phyloP scores from a whole-genome alignment of 2,113 vertebrate genomes.

The Asarcornis scutulata region DNA sequence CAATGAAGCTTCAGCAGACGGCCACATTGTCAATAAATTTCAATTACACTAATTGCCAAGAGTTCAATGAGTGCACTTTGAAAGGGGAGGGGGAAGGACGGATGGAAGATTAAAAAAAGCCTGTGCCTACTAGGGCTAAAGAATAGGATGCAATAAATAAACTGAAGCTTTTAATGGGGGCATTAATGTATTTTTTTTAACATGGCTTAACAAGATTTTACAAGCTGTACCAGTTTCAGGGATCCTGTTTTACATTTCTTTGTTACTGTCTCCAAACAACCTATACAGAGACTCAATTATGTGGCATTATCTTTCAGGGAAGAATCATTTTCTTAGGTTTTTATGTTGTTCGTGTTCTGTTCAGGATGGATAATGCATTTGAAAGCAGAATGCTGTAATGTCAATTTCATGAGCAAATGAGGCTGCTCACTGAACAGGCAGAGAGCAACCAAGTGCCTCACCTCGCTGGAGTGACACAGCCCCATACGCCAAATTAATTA shows the following conservation, averaged over 20 bases:
- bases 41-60: slow-evolving; percentile 97
- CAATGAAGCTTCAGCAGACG: slow-evolving; percentile 87
- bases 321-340: slow-evolving; percentile 74
- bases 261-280: slow-evolving; percentile 79
- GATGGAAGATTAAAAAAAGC: slow-evolving; percentile 70
- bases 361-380: slow-evolving; percentile 67
- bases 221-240: slow-evolving; percentile 80
- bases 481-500: neutral
- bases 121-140: slow-evolving; percentile 71
- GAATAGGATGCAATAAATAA: slow-evolving; percentile 80
- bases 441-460: neutral
- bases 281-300: slow-evolving; percentile 78
- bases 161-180: slow-evolving; percentile 83
- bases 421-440: slow-evolving; percentile 9
- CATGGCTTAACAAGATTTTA: slow-evolving; percentile 83
- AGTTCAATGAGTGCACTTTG: slow-evolving; percentile 89
- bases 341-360: slow-evolving; percentile 57
- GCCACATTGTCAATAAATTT: slow-evolving; percentile 95
- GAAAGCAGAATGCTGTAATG: slow-evolving; percentile 59
- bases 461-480: neutral
- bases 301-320: slow-evolving; percentile 74
- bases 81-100: slow-evolving; percentile 71
- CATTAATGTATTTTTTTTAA: slow-evolving; percentile 81
- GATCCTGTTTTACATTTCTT: slow-evolving; percentile 85
- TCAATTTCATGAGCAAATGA: slow-evolving; percentile 23